Evolutionary conservation across 2,797 vertebrate species (phyloP).

Genomic region (Megaceryle alcyon): DNA sequence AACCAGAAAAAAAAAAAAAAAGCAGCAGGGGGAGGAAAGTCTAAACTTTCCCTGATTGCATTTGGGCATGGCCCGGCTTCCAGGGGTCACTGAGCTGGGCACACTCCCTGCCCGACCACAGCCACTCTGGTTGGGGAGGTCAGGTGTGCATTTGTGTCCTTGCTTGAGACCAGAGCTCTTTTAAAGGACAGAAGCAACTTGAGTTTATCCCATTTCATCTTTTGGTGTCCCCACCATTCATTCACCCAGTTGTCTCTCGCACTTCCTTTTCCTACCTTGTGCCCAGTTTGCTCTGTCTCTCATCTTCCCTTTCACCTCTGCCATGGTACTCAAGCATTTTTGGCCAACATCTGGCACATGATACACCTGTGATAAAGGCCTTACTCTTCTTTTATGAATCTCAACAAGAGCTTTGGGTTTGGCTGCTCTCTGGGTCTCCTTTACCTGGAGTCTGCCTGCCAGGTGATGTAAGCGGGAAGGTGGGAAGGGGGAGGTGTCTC

Average conservation of each 20-base stretch:
- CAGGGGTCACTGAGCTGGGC: background rate
- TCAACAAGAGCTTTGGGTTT: background rate
- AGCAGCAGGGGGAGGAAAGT: background rate
- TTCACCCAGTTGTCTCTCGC: background rate
- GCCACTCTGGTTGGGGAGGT: background rate
- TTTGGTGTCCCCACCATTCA: background rate
- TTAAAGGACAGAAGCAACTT: background rate
- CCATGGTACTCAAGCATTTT: background rate
- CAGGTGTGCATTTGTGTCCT: background rate
- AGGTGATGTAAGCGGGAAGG: background rate
- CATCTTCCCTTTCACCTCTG: background rate
- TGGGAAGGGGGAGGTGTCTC: background rate
- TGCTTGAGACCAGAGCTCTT: background rate
- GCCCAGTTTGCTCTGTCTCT: background rate
- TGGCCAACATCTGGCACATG: background rate
- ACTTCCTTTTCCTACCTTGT: background rate
- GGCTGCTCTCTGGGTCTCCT: background rate
- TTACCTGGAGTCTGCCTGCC: background rate
- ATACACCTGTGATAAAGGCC: background rate
- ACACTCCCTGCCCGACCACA: rapidly evolving
- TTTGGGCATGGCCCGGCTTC: background rate
- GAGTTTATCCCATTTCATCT: background rate
- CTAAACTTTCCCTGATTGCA: background rate
- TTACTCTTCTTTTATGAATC: background rate
- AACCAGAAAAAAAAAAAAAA: background rate